phyloP scores from a whole-genome alignment of 1,140 invertebrate genomes.

The Lithobius niger region DNA sequence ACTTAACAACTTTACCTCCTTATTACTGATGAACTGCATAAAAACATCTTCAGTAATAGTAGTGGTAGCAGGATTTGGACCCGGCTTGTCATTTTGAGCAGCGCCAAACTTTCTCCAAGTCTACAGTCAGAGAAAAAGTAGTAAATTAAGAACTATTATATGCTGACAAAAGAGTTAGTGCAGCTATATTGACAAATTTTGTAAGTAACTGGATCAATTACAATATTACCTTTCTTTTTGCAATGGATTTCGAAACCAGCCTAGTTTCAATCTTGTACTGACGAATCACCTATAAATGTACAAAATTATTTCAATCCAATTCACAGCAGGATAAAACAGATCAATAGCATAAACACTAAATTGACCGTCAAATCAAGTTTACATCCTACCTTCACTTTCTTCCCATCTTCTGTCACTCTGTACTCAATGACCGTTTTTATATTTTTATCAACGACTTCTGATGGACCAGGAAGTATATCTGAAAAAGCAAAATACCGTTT shows the following conservation, averaged over 20 bases:
- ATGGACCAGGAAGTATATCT: conserved; percentile 57
- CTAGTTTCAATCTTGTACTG: conserved; percentile 85
- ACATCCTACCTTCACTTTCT: conserved; percentile 45
- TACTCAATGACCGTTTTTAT: conserved; percentile 87
- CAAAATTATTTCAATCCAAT: neutral
- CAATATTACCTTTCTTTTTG: conserved; percentile 53
- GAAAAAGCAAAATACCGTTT: conserved; percentile 13
- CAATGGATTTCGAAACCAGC: conserved; percentile 82
- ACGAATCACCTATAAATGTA: conserved; percentile 53
- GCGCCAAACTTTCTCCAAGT: conserved; percentile 90
- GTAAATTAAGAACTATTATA: conserved; percentile 2
- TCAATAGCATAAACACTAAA: no score
- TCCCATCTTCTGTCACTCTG: conserved; percentile 77
- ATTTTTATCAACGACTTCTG: conserved; percentile 71
- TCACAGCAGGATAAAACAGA: neutral
- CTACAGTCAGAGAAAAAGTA: conserved; percentile 16
- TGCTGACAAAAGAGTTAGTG: neutral
- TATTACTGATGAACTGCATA: conserved; percentile 52
- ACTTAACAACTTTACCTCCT: conserved; percentile 25
- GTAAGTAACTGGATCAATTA: no score
- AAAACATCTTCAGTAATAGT: conserved; percentile 89
- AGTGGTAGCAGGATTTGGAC: conserved; percentile 92
- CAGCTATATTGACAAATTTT: neutral
- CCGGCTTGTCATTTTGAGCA: conserved; percentile 75
- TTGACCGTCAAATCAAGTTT: no score